phyloP scores from a whole-genome alignment of 2,797 vertebrate genomes.

The Phoeniculus purpureus region DNA sequence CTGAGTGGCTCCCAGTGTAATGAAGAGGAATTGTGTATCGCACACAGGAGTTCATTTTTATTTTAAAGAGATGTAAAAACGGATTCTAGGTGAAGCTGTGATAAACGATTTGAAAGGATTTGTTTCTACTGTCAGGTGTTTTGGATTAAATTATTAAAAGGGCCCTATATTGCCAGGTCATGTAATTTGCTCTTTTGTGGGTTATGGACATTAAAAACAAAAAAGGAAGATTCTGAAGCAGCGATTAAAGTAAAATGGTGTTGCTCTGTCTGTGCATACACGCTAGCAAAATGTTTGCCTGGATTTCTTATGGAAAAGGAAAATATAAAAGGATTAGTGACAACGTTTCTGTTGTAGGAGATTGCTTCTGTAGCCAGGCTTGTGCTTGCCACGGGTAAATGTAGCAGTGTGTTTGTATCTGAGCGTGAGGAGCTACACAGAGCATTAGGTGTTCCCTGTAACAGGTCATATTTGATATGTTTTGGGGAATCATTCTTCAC shows the following conservation, averaged over 20 bases:
- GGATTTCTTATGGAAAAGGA: neutral
- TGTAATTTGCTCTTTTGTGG: neutral
- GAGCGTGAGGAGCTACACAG: neutral
- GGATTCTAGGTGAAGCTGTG: neutral
- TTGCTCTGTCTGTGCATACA: neutral
- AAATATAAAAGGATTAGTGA: neutral
- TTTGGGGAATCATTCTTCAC: neutral
- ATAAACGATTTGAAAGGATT: neutral
- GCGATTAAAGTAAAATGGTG: neutral
- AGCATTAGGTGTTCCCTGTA: slow-evolving; percentile 25
- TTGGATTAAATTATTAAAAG: neutral
- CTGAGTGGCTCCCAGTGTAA: neutral
- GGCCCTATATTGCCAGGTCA: accelerated
- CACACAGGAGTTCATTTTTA: neutral
- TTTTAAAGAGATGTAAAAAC: neutral
- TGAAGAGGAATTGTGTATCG: neutral
- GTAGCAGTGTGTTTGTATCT: neutral
- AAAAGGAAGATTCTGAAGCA: neutral
- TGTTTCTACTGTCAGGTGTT: neutral
- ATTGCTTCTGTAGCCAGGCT: slow-evolving; percentile 20
- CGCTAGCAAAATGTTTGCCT: neutral
- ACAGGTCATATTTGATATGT: neutral
- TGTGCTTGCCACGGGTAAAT: slow-evolving; percentile 11
- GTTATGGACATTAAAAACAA: neutral
- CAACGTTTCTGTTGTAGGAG: neutral